phyloP scores from a whole-genome alignment of 1,140 invertebrate species.

The Papilio xuthus region DNA sequence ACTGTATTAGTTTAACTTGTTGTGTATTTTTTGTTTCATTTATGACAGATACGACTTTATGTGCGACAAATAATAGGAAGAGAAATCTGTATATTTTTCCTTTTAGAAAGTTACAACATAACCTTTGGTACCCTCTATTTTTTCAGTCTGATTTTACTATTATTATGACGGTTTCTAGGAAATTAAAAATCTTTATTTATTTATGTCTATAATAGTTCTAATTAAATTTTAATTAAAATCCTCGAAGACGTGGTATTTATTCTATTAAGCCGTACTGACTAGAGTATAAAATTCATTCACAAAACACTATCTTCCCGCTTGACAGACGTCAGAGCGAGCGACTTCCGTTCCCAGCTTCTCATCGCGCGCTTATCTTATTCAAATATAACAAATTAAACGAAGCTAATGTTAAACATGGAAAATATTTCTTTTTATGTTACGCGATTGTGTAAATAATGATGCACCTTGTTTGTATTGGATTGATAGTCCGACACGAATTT shows the following conservation, averaged over 20 bases:
- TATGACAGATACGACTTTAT: no score
- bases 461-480: slow-evolving; percentile 28
- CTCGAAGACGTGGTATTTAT: slow-evolving; percentile 22
- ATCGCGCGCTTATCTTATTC: slow-evolving; percentile 62
- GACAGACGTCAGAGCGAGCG: slow-evolving; percentile 59
- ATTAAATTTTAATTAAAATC: neutral
- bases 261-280: slow-evolving; percentile 20
- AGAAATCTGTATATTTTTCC: no score
- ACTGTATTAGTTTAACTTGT: neutral
- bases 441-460: slow-evolving; percentile 52
- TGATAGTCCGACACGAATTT: neutral
- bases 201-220: neutral
- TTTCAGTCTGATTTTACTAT: no score
- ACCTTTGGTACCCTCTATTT: no score
- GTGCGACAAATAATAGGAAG: no score
- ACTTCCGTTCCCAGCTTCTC: slow-evolving; percentile 74
- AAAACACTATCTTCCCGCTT: slow-evolving; percentile 57
- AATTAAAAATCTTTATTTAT: neutral
- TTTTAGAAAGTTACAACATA: no score
- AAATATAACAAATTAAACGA: slow-evolving; percentile 77
- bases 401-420: slow-evolving; percentile 53
- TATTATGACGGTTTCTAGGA: no score
- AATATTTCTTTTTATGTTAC: slow-evolving; percentile 57
- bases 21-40: neutral
- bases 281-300: slow-evolving; percentile 45